These are phyloP conservation scores for Esox lucius DNA, from an alignment of 2,797 vertebrate genomes.

Conservation along the genomic window DNA sequence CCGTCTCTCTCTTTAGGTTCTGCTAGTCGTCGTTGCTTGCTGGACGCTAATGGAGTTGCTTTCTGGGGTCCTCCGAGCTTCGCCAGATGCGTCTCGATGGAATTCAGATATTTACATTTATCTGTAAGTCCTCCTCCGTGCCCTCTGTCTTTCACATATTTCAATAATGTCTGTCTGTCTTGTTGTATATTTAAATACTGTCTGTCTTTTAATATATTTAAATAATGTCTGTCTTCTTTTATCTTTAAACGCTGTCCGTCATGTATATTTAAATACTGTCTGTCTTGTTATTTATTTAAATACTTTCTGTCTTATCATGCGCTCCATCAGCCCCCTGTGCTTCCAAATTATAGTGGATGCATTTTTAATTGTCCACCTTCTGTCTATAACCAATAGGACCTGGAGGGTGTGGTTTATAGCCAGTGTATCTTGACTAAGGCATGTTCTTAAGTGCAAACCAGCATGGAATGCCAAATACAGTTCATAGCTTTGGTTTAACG, in stretches of 20 bases:
- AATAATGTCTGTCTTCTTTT: not conserved
- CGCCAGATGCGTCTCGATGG: conserved; percentile 95
- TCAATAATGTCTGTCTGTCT: not conserved
- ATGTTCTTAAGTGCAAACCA: too few species aligned
- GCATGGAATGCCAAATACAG: too few species aligned
- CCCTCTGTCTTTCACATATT: conserved; percentile 6
- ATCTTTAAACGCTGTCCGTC: too few species aligned
- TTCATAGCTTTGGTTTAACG: too few species aligned
- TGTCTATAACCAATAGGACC: not conserved
- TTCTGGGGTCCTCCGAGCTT: conserved; percentile 99
- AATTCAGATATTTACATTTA: conserved; percentile 96
- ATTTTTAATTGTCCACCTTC: not conserved
- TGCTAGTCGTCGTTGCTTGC: conserved; percentile 98
- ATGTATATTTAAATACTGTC: not conserved
- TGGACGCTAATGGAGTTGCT: conserved; percentile 94
- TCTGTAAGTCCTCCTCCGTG: conserved; percentile 82
- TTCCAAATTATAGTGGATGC: not conserved
- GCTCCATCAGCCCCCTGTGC: not conserved
- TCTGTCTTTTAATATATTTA: too few species aligned
- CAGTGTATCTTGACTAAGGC: too few species aligned
- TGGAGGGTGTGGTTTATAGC: too few species aligned
- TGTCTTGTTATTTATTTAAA: too few species aligned
- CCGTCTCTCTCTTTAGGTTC: conserved; percentile 75
- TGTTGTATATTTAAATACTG: too few species aligned
- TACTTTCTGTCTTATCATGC: not conserved